phyloP scores from a whole-genome alignment of 2,113 vertebrate genomes.

The Chaetops frenatus region DNA sequence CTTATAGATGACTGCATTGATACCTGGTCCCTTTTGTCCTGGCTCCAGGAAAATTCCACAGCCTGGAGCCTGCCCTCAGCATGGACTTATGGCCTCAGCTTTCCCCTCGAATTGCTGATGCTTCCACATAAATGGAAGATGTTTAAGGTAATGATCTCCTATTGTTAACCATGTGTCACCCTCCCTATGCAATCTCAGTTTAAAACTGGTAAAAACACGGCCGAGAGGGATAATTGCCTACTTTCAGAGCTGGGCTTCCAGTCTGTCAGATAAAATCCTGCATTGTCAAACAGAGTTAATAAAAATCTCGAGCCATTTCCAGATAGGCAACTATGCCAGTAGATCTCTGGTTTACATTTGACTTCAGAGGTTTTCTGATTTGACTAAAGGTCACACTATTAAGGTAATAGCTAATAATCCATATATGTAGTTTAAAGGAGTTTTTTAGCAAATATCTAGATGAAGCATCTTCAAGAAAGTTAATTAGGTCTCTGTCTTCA shows the following conservation, averaged over 20 bases:
- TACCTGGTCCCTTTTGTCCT: slow-evolving; percentile 11
- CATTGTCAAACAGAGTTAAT: background rate
- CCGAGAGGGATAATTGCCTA: background rate
- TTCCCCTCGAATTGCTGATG: background rate
- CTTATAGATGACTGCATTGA: background rate
- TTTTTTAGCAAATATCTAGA: background rate
- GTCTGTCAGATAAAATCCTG: background rate
- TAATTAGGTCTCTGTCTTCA: slow-evolving; percentile 36
- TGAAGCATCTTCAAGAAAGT: slow-evolving; percentile 10
- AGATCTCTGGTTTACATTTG: background rate
- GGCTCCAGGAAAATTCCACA: background rate
- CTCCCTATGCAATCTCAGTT: background rate
- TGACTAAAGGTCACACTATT: background rate
- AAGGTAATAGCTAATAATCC: slow-evolving; percentile 1
- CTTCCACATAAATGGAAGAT: slow-evolving; percentile 1
- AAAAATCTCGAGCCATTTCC: background rate
- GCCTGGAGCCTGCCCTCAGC: background rate
- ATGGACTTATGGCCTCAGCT: background rate
- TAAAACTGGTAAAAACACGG: background rate
- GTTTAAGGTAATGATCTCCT: slow-evolving; percentile 20
- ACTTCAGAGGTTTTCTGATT: background rate
- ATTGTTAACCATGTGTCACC: slow-evolving; percentile 20
- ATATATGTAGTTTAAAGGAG: background rate
- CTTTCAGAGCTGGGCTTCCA: background rate
- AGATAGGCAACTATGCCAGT: background rate